Evolutionary conservation across 2,797 vertebrate species (phyloP).

Genomic region (Oreortyx pictus): DNA sequence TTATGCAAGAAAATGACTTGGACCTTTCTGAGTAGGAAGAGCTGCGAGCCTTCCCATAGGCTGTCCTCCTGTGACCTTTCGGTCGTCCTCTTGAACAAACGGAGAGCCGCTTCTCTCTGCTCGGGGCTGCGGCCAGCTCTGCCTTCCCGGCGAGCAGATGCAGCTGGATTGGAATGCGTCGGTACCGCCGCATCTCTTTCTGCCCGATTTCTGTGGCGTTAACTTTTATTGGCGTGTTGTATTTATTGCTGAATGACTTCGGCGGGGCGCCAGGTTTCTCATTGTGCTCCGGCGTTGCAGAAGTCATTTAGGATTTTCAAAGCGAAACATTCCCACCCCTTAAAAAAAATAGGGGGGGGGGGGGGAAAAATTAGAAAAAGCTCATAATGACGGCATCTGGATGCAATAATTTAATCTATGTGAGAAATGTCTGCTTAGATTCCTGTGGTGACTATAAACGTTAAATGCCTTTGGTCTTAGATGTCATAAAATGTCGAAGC

Average conservation of each 20-base stretch:
- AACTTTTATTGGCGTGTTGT: conserved; percentile 19
- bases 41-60: not conserved
- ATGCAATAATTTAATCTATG: conserved; percentile 2
- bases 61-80: conserved; percentile 49
- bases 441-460: conserved; percentile 7
- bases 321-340: conserved; percentile 44
- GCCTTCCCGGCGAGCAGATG: not conserved
- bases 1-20: not conserved
- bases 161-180: not conserved
- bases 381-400: not conserved
- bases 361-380: too few species aligned
- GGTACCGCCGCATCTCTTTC: not conserved
- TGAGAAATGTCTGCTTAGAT: conserved; percentile 1
- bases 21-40: not conserved
- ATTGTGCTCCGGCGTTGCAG: conserved; percentile 40
- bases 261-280: not conserved
- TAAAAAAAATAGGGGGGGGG: not conserved
- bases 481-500: conserved; percentile 7
- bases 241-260: conserved; percentile 43
- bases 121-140: not conserved
- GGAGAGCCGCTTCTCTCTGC: not conserved
- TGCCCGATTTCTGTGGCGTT: conserved; percentile 40
- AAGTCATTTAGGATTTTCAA: conserved; percentile 47
- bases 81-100: not conserved
- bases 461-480: not conserved